Conservation (phyloP, 2,888 invertebrate genomes). For the Prosopocoilus inquinatus region DNA sequence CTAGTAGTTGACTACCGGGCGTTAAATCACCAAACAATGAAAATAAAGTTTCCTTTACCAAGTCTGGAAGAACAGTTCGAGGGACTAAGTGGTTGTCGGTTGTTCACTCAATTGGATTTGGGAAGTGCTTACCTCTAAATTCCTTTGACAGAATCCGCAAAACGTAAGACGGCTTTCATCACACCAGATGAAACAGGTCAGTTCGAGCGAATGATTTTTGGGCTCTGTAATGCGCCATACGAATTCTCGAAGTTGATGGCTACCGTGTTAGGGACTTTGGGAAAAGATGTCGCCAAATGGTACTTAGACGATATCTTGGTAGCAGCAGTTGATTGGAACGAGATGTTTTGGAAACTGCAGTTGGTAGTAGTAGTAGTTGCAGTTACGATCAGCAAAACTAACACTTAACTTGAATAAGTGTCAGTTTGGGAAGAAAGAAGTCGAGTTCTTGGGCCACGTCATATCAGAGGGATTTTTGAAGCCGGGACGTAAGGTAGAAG, state of each 20-base stretch:
- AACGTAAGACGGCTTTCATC: conserved; percentile 2
- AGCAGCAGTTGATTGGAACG: background rate
- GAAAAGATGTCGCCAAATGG: background rate
- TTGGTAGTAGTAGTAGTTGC: too few species aligned
- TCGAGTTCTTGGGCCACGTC: conserved; percentile 34
- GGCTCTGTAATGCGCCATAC: conserved; percentile 6
- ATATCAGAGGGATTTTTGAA: conserved; percentile 20
- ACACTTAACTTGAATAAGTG: background rate
- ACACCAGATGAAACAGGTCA: background rate
- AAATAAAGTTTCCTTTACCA: conserved; percentile 24
- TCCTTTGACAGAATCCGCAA: background rate
- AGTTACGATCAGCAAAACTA: too few species aligned
- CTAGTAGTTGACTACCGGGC: conserved; percentile 25
- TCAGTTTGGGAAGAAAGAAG: conserved; percentile 28
- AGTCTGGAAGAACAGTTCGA: conserved; percentile 26
- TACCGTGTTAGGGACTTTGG: background rate
- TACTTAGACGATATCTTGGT: conserved; percentile 6
- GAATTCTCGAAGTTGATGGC: background rate
- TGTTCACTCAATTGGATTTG: conserved; percentile 18
- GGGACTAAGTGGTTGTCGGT: conserved; percentile 11
- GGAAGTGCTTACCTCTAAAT: conserved; percentile 6
- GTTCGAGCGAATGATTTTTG: conserved; percentile 12
- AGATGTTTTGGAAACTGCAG: too few species aligned
- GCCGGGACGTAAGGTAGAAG: conserved; percentile 23
- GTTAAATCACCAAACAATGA: conserved; percentile 23